phyloP scores from a whole-genome alignment of 1,140 invertebrate genomes.

The Carposina sasakii region DNA sequence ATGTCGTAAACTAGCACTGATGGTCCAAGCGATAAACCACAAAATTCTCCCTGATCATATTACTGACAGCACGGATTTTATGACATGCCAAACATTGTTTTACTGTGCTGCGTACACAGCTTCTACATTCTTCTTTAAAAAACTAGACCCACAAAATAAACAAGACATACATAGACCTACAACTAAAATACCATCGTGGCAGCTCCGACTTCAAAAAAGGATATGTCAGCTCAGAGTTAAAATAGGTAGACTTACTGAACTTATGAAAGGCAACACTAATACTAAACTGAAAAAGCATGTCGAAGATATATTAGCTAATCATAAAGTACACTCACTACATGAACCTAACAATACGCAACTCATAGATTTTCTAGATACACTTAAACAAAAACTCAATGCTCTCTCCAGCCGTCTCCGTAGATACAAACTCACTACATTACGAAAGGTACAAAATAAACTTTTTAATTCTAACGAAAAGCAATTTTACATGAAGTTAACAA shows the following conservation, averaged over 20 bases:
- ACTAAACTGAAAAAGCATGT: background rate
- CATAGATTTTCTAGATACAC: background rate
- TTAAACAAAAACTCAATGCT: conserved; percentile 5
- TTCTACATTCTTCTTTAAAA: too few species aligned
- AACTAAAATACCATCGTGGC: background rate
- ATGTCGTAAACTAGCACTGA: too few species aligned
- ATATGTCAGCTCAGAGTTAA: background rate
- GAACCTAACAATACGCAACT: background rate
- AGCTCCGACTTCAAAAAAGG: conserved; percentile 1
- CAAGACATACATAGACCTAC: too few species aligned
- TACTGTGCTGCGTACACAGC: too few species aligned
- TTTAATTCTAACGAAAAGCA: conserved; percentile 1
- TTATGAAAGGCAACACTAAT: background rate
- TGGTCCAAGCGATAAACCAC: too few species aligned
- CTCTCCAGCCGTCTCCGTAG: background rate
- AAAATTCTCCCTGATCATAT: too few species aligned
- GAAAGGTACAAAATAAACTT: background rate
- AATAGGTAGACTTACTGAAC: conserved; percentile 1
- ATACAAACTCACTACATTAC: background rate
- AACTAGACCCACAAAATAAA: too few species aligned
- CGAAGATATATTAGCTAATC: too few species aligned
- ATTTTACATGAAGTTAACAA: background rate
- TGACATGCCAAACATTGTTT: too few species aligned
- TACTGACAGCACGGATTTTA: too few species aligned
- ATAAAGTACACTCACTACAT: background rate